These are phyloP conservation scores for Ciconia boyciana DNA, from an alignment of 2,113 vertebrate genomes.

Conservation along the genomic window DNA sequence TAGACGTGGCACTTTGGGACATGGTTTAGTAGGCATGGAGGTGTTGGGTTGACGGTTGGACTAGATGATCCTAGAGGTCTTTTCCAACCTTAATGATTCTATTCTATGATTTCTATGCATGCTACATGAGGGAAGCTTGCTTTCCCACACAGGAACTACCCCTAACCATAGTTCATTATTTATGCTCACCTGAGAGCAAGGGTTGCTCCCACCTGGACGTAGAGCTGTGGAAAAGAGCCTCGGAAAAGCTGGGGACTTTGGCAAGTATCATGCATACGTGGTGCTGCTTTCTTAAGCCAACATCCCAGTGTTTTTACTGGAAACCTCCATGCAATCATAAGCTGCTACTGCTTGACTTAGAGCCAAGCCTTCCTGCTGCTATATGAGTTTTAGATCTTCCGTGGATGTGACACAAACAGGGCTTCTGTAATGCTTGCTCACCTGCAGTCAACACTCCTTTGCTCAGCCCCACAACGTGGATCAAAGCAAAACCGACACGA, in stretches of 20 bases:
- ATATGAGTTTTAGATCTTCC: neutral
- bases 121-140: neutral
- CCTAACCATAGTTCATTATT: neutral
- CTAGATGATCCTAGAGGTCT: too few species aligned
- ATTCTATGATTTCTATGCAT: neutral
- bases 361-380: neutral
- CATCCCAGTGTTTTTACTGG: neutral
- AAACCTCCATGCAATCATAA: neutral
- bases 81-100: too few species aligned
- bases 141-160: neutral
- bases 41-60: too few species aligned
- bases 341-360: neutral
- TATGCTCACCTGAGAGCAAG: neutral
- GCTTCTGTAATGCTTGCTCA: neutral
- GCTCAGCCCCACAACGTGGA: rapidly evolving
- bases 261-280: neutral
- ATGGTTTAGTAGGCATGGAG: too few species aligned
- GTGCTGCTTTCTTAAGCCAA: neutral
- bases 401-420: neutral
- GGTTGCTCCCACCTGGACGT: neutral
- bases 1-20: too few species aligned
- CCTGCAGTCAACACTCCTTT: neutral
- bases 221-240: neutral
- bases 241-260: neutral
- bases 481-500: rapidly evolving